phyloP scores from a whole-genome alignment of 2,797 vertebrate genomes.

The Ambastaia sidthimunki region DNA sequence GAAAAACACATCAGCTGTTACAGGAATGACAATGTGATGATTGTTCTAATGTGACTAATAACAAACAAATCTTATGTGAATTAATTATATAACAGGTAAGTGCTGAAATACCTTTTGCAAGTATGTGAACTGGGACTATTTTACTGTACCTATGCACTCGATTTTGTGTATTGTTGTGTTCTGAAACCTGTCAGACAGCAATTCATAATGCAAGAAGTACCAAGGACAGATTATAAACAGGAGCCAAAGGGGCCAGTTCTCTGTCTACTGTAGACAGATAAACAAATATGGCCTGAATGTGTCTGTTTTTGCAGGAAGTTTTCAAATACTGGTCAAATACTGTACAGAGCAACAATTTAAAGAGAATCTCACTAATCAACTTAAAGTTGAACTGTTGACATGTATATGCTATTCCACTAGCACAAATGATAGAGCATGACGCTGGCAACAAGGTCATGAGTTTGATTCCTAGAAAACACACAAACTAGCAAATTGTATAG shows the following conservation, averaged over 20 bases:
- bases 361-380: neutral
- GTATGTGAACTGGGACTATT: neutral
- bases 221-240: neutral
- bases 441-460: neutral
- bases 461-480: too few relatives aligned
- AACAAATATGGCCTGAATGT: neutral
- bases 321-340: neutral
- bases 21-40: neutral
- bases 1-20: constrained; percentile 64
- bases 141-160: neutral
- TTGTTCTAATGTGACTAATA: neutral
- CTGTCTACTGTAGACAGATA: neutral
- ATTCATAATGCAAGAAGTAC: constrained; percentile 2
- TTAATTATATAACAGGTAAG: neutral
- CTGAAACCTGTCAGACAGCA: neutral
- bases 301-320: neutral
- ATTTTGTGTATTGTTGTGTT: neutral
- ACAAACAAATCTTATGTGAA: neutral
- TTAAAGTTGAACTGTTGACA: neutral
- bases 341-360: neutral
- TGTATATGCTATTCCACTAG: neutral
- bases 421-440: neutral
- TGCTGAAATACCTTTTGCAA: neutral
- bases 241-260: neutral
- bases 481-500: too few relatives aligned